Evolutionary conservation across 1,140 invertebrate species (phyloP).

Genomic region (Orchesella cincta): DNA sequence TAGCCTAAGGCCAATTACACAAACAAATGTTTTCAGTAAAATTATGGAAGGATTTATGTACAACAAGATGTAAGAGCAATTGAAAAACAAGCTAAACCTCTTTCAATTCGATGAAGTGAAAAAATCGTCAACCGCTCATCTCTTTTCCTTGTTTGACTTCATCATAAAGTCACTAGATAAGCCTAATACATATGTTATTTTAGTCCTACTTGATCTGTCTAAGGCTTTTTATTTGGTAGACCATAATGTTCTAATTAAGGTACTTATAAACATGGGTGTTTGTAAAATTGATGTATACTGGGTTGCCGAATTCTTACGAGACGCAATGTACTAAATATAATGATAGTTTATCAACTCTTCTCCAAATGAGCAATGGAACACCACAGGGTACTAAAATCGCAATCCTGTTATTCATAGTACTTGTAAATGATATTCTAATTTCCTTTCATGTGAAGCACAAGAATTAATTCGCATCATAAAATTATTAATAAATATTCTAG

Average conservation of each 20-base stretch:
- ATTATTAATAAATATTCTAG: too few relatives aligned
- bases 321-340: too few relatives aligned
- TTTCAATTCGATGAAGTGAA: conserved; percentile 11
- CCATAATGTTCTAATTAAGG: conserved; percentile 23
- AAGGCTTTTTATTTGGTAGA: conserved; percentile 36
- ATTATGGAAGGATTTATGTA: conserved; percentile 33
- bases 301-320: too few relatives aligned
- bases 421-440: too few relatives aligned
- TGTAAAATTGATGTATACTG: conserved; percentile 15
- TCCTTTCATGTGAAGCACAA: too few relatives aligned
- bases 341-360: too few relatives aligned
- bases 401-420: too few relatives aligned
- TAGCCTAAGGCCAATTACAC: conserved; percentile 24
- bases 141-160: not conserved
- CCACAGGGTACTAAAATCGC: too few relatives aligned
- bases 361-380: too few relatives aligned
- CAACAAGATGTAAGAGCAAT: conserved; percentile 15
- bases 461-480: too few relatives aligned
- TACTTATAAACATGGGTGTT: not conserved
- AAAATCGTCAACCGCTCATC: conserved; percentile 19
- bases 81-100: not conserved
- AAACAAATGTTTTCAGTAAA: conserved; percentile 30
- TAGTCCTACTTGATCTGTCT: conserved; percentile 21
- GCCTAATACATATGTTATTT: conserved; percentile 9
- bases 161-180: conserved; percentile 20